A percentile compares a stretch with the other conserved stretches of the same genome.
phyloP scores from a whole-genome alignment of 2,797 vertebrate genomes.

The Micromesistius poutassou region DNA sequence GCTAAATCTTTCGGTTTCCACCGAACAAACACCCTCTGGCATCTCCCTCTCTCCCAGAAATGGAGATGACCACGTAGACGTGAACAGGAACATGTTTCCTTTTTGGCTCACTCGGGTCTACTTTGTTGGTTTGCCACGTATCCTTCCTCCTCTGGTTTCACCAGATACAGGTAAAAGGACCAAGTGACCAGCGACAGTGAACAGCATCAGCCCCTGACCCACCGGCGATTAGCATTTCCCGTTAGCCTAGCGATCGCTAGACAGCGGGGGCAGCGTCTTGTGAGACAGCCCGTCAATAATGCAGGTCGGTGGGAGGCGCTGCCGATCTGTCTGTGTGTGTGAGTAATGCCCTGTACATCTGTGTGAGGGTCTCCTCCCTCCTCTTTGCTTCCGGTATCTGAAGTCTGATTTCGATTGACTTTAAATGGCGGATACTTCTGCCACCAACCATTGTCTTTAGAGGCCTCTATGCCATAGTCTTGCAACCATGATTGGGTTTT shows the following conservation, averaged over 20 bases:
- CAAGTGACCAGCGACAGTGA: constrained; percentile 11
- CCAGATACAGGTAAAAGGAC: no score
- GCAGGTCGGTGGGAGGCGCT: no score
- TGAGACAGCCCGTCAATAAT: no score
- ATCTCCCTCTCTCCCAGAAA: constrained; percentile 13
- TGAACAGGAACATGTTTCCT: not conserved
- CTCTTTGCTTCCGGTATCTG: not conserved
- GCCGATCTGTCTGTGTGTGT: constrained; percentile 29
- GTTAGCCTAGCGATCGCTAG: no score
- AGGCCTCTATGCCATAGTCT: no score
- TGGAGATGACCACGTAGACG: not conserved
- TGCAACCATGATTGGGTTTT: no score
- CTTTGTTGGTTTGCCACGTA: not conserved
- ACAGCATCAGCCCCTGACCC: constrained; percentile 28
- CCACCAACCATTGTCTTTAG: no score
- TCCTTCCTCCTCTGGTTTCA: not conserved
- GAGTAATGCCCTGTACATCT: constrained; percentile 6
- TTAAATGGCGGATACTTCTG: no score
- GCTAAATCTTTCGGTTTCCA: constrained; percentile 9
- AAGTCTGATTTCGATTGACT: not conserved
- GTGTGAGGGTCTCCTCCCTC: constrained; percentile 6
- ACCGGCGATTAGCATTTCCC: constrained; percentile 57
- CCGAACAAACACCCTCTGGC: constrained; percentile 4
- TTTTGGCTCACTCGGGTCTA: not conserved
- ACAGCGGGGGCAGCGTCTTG: constrained; percentile 45